Percentiles rank a stretch among this genome's conserved stretches.
These are phyloP conservation scores for Notocelia uddmanniana DNA, from an alignment of 2,888 invertebrate species.

Conservation along the genomic window DNA sequence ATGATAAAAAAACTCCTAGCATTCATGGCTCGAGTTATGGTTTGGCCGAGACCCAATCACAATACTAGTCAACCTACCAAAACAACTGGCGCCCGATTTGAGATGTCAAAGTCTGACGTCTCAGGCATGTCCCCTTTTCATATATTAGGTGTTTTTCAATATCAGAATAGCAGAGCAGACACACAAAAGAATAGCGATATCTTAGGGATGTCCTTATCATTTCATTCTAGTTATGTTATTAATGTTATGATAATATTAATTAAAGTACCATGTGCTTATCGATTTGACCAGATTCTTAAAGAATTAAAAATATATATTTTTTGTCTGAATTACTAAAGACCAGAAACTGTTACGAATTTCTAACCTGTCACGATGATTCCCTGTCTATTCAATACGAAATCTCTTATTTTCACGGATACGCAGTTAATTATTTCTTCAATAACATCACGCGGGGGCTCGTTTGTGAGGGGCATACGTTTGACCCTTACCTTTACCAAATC, in stretches of 20 bases:
- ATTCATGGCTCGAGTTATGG: too few relatives aligned
- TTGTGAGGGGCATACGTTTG: conserved; percentile 61
- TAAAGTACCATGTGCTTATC: not conserved
- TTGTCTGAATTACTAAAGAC: not conserved
- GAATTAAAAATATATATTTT: not conserved
- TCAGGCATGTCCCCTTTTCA: too few relatives aligned
- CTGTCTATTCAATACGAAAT: conserved; percentile 23
- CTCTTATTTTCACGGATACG: conserved; percentile 53
- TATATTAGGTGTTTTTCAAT: too few relatives aligned
- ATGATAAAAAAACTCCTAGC: too few relatives aligned
- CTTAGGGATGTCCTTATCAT: too few relatives aligned
- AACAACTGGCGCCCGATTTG: not conserved
- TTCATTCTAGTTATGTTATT: too few relatives aligned
- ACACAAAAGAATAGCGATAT: too few relatives aligned
- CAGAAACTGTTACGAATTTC: conserved; percentile 26
- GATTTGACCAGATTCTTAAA: not conserved
- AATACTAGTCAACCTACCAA: too few relatives aligned
- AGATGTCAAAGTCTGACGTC: not conserved
- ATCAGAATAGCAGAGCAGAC: too few relatives aligned
- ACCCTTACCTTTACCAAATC: conserved; percentile 52
- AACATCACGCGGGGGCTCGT: conserved; percentile 69
- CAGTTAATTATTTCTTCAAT: conserved; percentile 73
- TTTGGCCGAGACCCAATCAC: too few relatives aligned
- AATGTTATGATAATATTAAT: not conserved
- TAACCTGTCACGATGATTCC: conserved; percentile 29